These are phyloP conservation scores for Dastarcus helophoroides DNA, from an alignment of 2,888 invertebrate genomes.

Conservation along the genomic window DNA sequence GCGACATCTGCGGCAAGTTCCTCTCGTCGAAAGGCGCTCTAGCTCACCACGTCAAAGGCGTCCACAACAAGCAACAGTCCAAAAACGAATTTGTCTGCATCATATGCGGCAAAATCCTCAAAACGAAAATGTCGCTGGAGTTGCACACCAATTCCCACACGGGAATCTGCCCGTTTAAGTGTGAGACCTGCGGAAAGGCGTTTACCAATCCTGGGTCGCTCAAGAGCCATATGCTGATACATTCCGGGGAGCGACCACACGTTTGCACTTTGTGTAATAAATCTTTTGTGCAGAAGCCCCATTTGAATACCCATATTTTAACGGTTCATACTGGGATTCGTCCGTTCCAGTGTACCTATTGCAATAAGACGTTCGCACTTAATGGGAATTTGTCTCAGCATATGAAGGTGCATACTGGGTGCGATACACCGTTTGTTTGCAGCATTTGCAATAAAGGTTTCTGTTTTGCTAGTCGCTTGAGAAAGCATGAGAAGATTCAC, in stretches of 20 bases:
- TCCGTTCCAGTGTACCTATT: slow-evolving; percentile 8
- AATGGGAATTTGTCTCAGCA: slow-evolving; percentile 12
- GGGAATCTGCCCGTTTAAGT: slow-evolving; percentile 11
- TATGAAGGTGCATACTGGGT: slow-evolving; percentile 10
- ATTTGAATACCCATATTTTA: slow-evolving; percentile 10
- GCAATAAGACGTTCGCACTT: slow-evolving; percentile 10
- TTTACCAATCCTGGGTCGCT: slow-evolving; percentile 10
- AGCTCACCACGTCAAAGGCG: slow-evolving; percentile 9
- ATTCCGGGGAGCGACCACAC: slow-evolving; percentile 10
- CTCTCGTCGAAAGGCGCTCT: slow-evolving; percentile 9
- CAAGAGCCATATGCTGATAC: slow-evolving; percentile 11
- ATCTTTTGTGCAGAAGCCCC: slow-evolving; percentile 10
- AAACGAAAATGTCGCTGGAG: slow-evolving; percentile 10
- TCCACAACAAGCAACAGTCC: slow-evolving; percentile 8
- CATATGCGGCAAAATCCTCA: slow-evolving; percentile 10
- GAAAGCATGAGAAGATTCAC: slow-evolving; percentile 11
- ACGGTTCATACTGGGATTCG: slow-evolving; percentile 9
- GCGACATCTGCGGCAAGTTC: slow-evolving; percentile 9
- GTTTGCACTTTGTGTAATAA: slow-evolving; percentile 9
- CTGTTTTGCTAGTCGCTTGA: slow-evolving; percentile 10
- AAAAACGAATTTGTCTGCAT: slow-evolving; percentile 7
- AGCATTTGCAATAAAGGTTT: slow-evolving; percentile 10
- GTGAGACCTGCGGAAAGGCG: slow-evolving; percentile 10
- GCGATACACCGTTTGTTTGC: slow-evolving; percentile 9
- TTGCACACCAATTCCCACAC: slow-evolving; percentile 9